A percentile compares a stretch with the other conserved stretches of the same genome.
phyloP scores from a whole-genome alignment of 37 sponge, comb jelly and placozoan genomes.

The Spongia lamella region DNA sequence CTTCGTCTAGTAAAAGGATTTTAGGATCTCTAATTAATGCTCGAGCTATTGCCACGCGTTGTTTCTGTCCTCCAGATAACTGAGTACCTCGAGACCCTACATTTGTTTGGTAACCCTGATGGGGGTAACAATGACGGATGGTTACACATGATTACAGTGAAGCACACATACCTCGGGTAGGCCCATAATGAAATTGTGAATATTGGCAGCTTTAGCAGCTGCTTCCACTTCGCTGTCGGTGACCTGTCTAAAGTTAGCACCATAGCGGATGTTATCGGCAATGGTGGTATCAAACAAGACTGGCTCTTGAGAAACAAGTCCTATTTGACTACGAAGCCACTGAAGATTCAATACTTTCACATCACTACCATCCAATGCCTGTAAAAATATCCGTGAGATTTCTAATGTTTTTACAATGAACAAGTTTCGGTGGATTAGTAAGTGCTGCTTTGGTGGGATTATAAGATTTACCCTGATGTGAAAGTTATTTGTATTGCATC shows the following conservation, averaged over 20 bases:
- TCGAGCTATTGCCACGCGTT: constrained; percentile 48
- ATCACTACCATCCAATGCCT: constrained; percentile 18
- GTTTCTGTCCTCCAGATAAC: constrained; percentile 32
- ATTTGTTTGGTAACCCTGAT: no score
- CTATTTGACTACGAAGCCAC: constrained; percentile 84
- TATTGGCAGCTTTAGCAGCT: constrained; percentile 91
- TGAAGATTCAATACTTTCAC: constrained; percentile 61
- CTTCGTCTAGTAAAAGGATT: constrained; percentile 34
- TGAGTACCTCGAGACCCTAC: no score
- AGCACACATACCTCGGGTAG: constrained; percentile 68
- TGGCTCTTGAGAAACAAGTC: constrained; percentile 89
- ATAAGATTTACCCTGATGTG: no score
- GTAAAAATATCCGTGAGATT: not conserved
- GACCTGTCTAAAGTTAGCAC: constrained; percentile 78
- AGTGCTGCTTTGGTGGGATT: no score
- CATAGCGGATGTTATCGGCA: constrained; percentile 95
- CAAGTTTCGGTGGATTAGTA: no score
- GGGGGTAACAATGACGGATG: no score
- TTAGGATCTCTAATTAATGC: constrained; percentile 30
- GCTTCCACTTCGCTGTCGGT: constrained; percentile 73
- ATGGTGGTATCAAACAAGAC: constrained; percentile 78
- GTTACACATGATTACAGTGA: no score
- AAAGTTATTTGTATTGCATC: no score
- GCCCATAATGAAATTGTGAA: constrained; percentile 83
- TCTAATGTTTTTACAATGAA: no score